A percentile compares a stretch with the other conserved stretches of the same genome.
phyloP scores from a whole-genome alignment of 2,113 vertebrate species.

The Lonchura striata region DNA sequence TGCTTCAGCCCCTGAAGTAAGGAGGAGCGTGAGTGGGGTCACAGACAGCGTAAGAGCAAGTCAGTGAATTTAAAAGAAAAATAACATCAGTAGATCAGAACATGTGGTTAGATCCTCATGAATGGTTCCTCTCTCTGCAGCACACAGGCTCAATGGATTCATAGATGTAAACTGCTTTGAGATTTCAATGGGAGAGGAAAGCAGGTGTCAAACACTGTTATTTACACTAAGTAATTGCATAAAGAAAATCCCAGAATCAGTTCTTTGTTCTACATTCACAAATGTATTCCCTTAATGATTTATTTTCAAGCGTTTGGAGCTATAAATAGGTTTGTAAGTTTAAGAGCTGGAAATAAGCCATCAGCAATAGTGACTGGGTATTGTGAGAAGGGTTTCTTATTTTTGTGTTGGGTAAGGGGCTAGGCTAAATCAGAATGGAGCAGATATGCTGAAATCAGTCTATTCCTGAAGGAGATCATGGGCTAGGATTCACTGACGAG shows the following conservation, averaged over 20 bases:
- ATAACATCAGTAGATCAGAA: neutral
- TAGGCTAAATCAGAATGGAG: neutral
- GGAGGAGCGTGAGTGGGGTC: neutral
- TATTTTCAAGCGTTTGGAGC: neutral
- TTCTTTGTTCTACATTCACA: constrained; percentile 6
- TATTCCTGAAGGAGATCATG: neutral
- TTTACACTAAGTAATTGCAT: constrained; percentile 1
- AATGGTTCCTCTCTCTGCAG: neutral
- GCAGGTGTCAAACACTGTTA: constrained; percentile 37
- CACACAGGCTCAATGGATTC: neutral
- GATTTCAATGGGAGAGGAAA: neutral
- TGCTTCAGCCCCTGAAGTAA: neutral
- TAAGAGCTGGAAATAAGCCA: constrained; percentile 31
- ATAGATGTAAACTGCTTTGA: neutral
- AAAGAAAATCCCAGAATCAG: constrained; percentile 9
- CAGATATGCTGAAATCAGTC: neutral
- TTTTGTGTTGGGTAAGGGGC: neutral
- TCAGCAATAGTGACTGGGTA: neutral
- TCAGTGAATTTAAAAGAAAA: constrained; percentile 7
- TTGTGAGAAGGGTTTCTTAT: neutral
- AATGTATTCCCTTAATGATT: neutral
- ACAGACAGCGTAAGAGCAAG: neutral
- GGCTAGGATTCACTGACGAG: neutral
- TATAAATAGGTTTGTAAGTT: constrained; percentile 31
- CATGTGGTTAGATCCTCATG: neutral